Evolutionary conservation across 2,888 invertebrate genomes (phyloP).

Genomic region (Stenoptilia bipunctidactyla): DNA sequence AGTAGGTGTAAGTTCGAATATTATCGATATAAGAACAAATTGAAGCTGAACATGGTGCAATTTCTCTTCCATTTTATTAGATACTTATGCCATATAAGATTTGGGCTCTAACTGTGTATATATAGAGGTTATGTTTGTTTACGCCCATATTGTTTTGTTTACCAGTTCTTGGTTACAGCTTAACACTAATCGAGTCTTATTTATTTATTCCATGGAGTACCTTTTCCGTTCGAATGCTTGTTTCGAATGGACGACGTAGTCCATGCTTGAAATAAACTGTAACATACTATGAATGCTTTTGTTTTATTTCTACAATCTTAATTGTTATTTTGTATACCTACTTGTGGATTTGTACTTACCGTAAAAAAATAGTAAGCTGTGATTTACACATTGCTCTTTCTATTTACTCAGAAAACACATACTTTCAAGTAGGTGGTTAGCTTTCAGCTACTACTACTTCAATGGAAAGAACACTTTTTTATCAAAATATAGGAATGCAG

Average conservation of each 20-base stretch:
- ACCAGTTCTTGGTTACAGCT: constrained; percentile 26
- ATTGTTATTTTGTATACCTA: no score
- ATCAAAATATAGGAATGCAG: no score
- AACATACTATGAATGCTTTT: constrained; percentile 13
- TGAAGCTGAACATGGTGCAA: constrained; percentile 2
- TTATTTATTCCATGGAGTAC: constrained; percentile 58
- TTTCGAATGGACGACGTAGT: constrained; percentile 62
- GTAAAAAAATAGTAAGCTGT: no score
- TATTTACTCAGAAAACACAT: no score
- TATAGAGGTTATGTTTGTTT: constrained; percentile 31
- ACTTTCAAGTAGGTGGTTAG: no score
- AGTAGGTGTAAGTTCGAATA: constrained; percentile 33
- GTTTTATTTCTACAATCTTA: no score
- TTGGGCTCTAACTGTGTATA: constrained; percentile 45
- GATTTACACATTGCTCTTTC: no score
- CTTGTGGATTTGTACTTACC: no score
- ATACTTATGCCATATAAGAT: constrained; percentile 31
- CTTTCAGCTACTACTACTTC: no score
- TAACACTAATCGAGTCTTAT: constrained; percentile 32
- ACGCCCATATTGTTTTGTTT: constrained; percentile 32
- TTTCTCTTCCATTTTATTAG: not conserved
- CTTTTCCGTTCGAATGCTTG: constrained; percentile 61
- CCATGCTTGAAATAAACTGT: constrained; percentile 45
- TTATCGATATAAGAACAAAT: not conserved
- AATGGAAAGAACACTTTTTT: no score